These are phyloP conservation scores for Heliconius cydno DNA, from an alignment of 2,888 invertebrate genomes.

Conservation along the genomic window DNA sequence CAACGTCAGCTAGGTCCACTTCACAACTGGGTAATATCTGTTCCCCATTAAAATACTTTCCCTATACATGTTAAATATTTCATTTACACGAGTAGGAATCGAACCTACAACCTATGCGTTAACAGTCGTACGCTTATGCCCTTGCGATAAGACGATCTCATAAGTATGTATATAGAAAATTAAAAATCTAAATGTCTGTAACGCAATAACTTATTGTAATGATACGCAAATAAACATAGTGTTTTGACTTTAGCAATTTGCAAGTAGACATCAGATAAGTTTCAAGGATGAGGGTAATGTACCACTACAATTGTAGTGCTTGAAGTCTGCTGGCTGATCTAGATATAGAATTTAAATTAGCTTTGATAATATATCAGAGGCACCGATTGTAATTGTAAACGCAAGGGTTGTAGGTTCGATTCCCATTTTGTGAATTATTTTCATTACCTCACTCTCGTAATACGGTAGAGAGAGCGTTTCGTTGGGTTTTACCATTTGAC, in stretches of 20 bases:
- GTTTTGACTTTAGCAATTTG: constrained; percentile 37
- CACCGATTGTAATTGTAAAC: not conserved
- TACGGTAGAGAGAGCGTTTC: not conserved
- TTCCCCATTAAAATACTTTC: too few relatives aligned
- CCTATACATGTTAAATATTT: too few relatives aligned
- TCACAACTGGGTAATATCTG: too few relatives aligned
- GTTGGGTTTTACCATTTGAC: too few relatives aligned
- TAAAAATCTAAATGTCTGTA: not conserved
- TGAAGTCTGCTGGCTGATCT: constrained; percentile 25
- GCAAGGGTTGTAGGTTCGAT: not conserved
- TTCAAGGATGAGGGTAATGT: constrained; percentile 45
- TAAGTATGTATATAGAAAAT: not conserved
- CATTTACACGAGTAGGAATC: too few relatives aligned
- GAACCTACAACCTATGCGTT: too few relatives aligned
- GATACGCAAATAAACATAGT: constrained; percentile 14
- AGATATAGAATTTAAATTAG: constrained; percentile 30
- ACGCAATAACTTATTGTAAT: constrained; percentile 13
- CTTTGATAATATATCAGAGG: not conserved
- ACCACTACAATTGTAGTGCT: constrained; percentile 44
- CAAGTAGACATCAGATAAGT: constrained; percentile 50
- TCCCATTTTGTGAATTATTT: not conserved
- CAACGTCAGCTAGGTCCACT: too few relatives aligned
- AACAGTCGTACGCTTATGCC: too few relatives aligned
- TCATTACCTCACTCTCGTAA: not conserved
- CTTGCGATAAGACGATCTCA: too few relatives aligned